Evolutionary conservation across 2,797 vertebrate genomes (phyloP), one percentile per base, ranked within the genome.

Genomic region (Ataeniobius toweri): DNA sequence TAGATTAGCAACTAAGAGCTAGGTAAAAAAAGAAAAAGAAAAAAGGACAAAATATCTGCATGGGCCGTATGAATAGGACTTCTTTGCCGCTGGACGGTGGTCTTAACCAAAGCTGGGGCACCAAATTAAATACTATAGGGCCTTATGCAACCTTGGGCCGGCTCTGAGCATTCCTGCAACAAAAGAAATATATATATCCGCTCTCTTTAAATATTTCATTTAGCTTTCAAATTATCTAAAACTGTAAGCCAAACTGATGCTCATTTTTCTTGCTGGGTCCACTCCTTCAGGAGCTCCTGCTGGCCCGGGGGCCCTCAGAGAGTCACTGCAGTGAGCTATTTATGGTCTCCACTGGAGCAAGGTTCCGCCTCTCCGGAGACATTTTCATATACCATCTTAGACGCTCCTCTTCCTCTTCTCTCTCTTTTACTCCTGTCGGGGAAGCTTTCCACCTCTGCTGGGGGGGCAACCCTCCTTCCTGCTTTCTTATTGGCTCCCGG

Each of bases 271-370:
- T 41, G 65, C 65, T 68, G 65, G 65, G 9, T 56, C 2, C 26
- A 53, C 10, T 20, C 55, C 48, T 16, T 50, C 36, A 6, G 31
- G 71, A 75, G 81, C 55, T 74, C 79, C 81, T 86, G 76, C 75
- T 83, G 84, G 85, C 80, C 87, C 87, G 72, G 79, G 83, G 74
- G 61, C 72, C 90, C 89, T 81, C 83, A 48, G 73, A 77, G 79
- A 86, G 83, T 85, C 90, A 91, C 93, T 92, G 92, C 92, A 93
- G 92, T 93, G 91, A 91, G 88, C 87, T 93, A 94, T 94, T 94
- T 94, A 93, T 93, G 88, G 87, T 80, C 74, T 89, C 77, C 76
- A 81, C 78, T 55, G 1, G 69, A 81, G 51, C 87, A 74, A 88
- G 77, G 90, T 92, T 91, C 93, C 95, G 90, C 95, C 94, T 92